A percentile compares a stretch with the other conserved stretches of the same genome.
phyloP scores from a whole-genome alignment of 2,797 vertebrate genomes.

The Streptopelia turtur region DNA sequence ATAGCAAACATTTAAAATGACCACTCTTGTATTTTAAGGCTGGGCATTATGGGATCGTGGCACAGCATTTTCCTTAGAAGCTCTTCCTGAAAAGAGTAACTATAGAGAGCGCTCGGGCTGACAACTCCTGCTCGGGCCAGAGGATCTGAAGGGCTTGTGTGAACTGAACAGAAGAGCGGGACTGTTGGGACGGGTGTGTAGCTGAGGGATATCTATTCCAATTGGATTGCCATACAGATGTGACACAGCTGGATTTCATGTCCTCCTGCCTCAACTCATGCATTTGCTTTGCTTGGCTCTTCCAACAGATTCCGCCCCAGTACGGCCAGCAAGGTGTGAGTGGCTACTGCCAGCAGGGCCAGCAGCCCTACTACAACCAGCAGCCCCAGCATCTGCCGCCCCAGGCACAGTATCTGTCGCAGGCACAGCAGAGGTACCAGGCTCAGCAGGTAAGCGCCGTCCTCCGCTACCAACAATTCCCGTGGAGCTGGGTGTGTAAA shows the following conservation, averaged over 20 bases:
- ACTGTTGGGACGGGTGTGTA: not conserved
- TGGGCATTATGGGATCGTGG: not conserved
- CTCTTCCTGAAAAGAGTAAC: not conserved
- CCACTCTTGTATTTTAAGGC: not conserved
- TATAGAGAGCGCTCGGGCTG: not conserved
- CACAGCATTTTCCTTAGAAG: not conserved
- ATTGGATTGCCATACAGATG: not conserved
- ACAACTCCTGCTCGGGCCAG: not conserved
- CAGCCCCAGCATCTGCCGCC: constrained; percentile 87
- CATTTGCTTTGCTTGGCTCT: constrained; percentile 62
- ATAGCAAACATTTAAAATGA: not conserved
- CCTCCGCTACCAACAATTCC: fast-evolving
- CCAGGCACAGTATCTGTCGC: constrained; percentile 88
- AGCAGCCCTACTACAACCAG: constrained; percentile 91
- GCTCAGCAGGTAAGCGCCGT: constrained; percentile 86
- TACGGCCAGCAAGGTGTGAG: constrained; percentile 87
- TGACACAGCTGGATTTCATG: not conserved
- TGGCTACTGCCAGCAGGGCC: constrained; percentile 89
- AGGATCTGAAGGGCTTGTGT: not conserved
- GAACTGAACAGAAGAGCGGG: not conserved
- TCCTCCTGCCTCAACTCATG: constrained; percentile 34
- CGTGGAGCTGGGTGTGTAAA: not conserved
- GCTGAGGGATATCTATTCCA: not conserved
- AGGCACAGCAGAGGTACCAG: constrained; percentile 84
- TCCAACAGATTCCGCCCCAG: constrained; percentile 89